Conservation (phyloP, 2,888 invertebrate genomes). For the Orthosia incerta region DNA sequence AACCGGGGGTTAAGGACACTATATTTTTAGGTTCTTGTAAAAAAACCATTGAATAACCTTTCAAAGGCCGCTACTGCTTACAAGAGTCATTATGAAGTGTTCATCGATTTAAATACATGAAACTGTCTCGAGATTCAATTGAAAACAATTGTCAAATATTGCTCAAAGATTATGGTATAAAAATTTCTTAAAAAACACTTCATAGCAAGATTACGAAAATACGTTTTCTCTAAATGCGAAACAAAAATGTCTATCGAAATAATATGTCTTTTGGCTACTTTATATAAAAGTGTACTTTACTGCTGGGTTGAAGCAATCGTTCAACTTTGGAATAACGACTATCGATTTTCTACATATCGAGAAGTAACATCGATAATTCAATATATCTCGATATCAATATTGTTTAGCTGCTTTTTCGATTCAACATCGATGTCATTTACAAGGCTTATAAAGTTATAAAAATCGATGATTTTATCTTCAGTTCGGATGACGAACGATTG, state of each 20-base stretch:
- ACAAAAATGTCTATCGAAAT: conserved; percentile 49
- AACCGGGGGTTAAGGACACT: neutral
- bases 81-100: conserved; percentile 45
- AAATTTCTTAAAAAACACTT: conserved; percentile 15
- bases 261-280: conserved; percentile 48
- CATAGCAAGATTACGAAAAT: conserved; percentile 37
- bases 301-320: neutral
- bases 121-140: conserved; percentile 51
- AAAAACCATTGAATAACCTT: neutral
- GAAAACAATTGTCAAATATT: conserved; percentile 20
- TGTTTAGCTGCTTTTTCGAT: neutral
- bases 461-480: neutral
- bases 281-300: conserved; percentile 20
- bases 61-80: conserved; percentile 43
- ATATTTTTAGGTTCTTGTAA: neutral
- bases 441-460: neutral
- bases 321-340: neutral
- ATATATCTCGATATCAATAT: neutral
- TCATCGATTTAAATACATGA: conserved; percentile 21
- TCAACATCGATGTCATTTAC: neutral
- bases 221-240: conserved; percentile 45
- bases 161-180: conserved; percentile 7
- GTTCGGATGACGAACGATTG: conserved; percentile 17
- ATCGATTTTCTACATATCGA: neutral
- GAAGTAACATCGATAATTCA: neutral